Base-by-base conservation (phyloP, 1,140 invertebrate species). In the Goniozus legneri region DNA sequence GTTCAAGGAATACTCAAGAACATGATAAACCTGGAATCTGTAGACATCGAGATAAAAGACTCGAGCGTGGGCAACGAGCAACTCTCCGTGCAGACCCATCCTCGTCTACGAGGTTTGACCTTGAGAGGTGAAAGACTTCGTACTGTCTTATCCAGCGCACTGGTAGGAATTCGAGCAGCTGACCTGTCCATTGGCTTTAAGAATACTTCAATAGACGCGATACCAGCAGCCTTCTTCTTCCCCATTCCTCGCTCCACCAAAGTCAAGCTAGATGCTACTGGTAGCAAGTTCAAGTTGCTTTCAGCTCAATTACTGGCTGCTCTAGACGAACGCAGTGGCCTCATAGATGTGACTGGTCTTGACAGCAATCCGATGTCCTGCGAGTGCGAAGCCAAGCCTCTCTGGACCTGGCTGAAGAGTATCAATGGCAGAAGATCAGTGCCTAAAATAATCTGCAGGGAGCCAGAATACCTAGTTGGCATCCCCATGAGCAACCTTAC, bases 21-120 rank as follows among this genome's bases (percentile, higher is more conserved):
- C 42, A 75, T 91, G 62, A 80, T 80, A 3, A 81, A 83, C 1
- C 62, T 91, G 20, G 82, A 89, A 70, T 77, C 73, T 33, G 68
- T 94, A 2, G 87, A 92, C 54, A 84, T 94, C 36, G 92, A 95
- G 76, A 82, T 92, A 1, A 94, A 93, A 67, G 91, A 94, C 62
- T 73, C 84, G 0, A 82, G 82, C 34, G 83, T 94, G 34, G 85
- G 89, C 19, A 84, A 86, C 50, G 89, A 93, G 63, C 89, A 94
- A 62, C 71, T 95, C 10, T 85, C 86, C 46, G 80, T 87, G 0
- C 80, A 83, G 13, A 81, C 87, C 58, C 88, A 91, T 71, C 87
- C 91, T 3, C 75, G 90, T n/a, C 74, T 95, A 0, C 79, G 81
- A 50, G 79, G 82, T 49, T 67, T 95, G 37, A 84, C 84, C 20